Conservation (phyloP, 2,888 invertebrate species). For the Dermolepida albohirtum region DNA sequence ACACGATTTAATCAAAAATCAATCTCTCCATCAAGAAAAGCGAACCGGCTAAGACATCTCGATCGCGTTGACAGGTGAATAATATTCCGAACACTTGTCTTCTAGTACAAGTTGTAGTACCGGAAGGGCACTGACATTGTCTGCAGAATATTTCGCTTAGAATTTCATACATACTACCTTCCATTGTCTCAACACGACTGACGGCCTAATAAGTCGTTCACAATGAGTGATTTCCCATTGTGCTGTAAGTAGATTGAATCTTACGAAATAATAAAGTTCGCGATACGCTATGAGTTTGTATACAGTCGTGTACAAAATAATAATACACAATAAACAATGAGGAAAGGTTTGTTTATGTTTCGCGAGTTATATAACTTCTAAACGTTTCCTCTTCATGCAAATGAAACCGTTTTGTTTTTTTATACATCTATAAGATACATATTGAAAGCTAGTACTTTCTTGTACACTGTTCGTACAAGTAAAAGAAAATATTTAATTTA, state of each 20-base stretch:
- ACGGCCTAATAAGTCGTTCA: background rate
- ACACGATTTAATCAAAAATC: slow-evolving; percentile 12
- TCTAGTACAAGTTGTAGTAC: slow-evolving; percentile 1
- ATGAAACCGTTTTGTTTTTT: no score
- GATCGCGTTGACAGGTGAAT: background rate
- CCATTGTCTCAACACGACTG: no score
- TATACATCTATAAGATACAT: no score
- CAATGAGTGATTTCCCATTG: slow-evolving; percentile 16
- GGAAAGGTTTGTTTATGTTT: no score
- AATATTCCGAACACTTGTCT: slow-evolving; percentile 22
- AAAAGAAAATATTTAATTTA: no score
- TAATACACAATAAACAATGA: no score
- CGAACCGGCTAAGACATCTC: slow-evolving; percentile 12
- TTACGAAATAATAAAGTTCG: background rate
- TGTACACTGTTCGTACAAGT: no score
- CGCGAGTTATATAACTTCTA: no score
- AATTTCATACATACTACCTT: slow-evolving; percentile 12
- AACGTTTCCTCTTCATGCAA: no score
- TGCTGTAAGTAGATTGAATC: slow-evolving; percentile 12
- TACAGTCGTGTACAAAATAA: no score
- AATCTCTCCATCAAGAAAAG: slow-evolving; percentile 26
- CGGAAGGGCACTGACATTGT: slow-evolving; percentile 43
- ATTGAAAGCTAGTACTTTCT: no score
- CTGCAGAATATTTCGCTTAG: slow-evolving; percentile 26
- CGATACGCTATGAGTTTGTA: no score